These are phyloP conservation scores for Bursaphelenchus okinawaensis DNA, from an alignment of 2,888 invertebrate genomes.

Conservation along the genomic window DNA sequence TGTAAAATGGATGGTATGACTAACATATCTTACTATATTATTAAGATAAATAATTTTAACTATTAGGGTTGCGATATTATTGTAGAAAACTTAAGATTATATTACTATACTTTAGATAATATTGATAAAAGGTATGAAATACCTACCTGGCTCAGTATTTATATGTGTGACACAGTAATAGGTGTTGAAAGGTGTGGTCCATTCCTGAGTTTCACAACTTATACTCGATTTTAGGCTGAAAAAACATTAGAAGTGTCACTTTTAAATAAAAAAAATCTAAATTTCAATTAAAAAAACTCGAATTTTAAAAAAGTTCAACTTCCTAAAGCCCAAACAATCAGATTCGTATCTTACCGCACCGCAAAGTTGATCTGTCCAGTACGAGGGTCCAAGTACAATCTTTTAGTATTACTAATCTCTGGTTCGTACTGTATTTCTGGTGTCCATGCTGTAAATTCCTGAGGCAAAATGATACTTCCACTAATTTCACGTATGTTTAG, in stretches of 20 bases:
- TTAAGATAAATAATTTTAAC: too few species aligned
- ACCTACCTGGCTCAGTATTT: conserved; percentile 36
- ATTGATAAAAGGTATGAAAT: too few species aligned
- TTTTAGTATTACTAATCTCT: background rate
- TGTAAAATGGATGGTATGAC: too few species aligned
- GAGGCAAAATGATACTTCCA: conserved; percentile 28
- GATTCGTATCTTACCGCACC: conserved; percentile 19
- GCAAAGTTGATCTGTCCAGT: conserved; percentile 30
- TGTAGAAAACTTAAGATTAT: too few species aligned
- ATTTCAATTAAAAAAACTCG: too few species aligned
- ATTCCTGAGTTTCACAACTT: conserved; percentile 35
- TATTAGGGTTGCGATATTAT: too few species aligned
- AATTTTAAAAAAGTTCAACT: too few species aligned
- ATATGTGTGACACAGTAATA: conserved; percentile 37
- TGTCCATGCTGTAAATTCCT: conserved; percentile 39
- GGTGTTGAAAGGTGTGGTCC: conserved; percentile 52
- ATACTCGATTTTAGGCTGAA: conserved; percentile 27
- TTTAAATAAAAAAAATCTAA: too few species aligned
- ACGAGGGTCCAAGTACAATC: conserved; percentile 25
- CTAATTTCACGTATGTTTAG: conserved; percentile 43
- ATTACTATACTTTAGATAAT: too few species aligned
- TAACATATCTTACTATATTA: too few species aligned
- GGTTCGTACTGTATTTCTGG: conserved; percentile 19
- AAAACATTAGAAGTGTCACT: too few species aligned
- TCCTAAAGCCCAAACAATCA: too few species aligned